Evolutionary conservation across 2,113 vertebrate genomes (phyloP).

Genomic region (Eublepharis macularius): DNA sequence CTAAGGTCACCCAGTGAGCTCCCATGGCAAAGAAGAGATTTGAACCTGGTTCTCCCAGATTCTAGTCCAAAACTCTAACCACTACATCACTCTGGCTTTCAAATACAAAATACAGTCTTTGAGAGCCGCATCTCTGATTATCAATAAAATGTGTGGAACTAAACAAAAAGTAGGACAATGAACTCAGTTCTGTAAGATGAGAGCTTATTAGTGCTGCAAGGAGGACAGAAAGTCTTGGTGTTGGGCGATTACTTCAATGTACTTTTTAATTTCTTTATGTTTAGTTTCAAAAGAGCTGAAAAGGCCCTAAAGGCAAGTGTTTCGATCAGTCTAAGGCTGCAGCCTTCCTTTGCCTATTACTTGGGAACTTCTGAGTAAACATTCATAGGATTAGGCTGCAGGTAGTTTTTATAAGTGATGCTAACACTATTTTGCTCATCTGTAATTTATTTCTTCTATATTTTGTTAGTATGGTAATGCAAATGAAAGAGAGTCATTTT

Average conservation of each 20-base stretch:
- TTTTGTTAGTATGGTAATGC: neutral
- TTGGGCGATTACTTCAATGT: neutral
- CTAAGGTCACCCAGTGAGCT: too few species aligned
- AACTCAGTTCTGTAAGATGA: neutral
- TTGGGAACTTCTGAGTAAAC: too few species aligned
- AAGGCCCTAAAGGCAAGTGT: neutral
- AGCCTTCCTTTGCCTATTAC: too few species aligned
- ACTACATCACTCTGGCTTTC: too few species aligned
- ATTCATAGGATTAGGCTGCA: too few species aligned
- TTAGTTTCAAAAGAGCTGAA: constrained; percentile 35
- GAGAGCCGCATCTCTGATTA: neutral
- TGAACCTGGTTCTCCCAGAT: too few species aligned
- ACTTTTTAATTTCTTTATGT: constrained; percentile 2
- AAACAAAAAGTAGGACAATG: neutral
- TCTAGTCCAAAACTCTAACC: too few species aligned
- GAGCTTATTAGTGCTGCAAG: neutral
- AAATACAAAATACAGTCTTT: neutral
- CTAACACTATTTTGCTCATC: neutral
- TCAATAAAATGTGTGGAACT: neutral
- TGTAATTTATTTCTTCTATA: neutral
- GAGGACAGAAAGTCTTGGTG: constrained; percentile 18
- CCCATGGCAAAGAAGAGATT: too few species aligned
- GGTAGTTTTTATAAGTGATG: neutral
- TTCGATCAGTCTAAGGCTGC: neutral
- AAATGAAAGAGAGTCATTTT: neutral